Conservation (phyloP, 2,888 invertebrate species). For the Sarcophaga rosellei region DNA sequence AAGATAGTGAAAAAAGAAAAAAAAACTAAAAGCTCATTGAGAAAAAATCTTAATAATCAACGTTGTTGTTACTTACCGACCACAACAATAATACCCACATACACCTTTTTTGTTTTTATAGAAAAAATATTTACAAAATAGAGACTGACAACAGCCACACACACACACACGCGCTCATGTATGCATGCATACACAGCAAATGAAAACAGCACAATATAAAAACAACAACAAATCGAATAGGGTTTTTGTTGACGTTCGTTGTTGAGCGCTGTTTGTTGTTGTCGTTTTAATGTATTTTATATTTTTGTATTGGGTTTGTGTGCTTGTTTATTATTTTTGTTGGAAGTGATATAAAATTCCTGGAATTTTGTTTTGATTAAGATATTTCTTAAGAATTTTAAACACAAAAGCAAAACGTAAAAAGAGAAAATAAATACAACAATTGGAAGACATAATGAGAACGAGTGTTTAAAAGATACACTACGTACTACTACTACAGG, state of each 20-base stretch:
- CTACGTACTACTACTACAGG: background rate
- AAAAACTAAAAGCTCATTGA: conserved; percentile 61
- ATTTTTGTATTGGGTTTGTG: background rate
- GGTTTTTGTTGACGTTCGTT: background rate
- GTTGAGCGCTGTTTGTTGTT: background rate
- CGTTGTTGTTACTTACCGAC: conserved; percentile 43
- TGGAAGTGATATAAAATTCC: conserved; percentile 57
- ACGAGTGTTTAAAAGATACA: background rate
- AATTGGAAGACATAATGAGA: conserved; percentile 32
- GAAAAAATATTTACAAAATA: background rate
- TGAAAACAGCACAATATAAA: background rate
- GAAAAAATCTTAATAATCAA: conserved; percentile 53
- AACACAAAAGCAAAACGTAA: conserved; percentile 45
- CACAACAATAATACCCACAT: conserved; percentile 22
- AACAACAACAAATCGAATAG: background rate
- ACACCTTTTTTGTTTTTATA: conserved; percentile 9
- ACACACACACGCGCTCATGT: background rate
- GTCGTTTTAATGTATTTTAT: background rate
- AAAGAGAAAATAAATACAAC: conserved; percentile 15
- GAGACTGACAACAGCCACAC: background rate
- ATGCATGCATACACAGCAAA: too few species aligned
- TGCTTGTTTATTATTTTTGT: background rate
- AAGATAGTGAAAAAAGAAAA: conserved; percentile 7
- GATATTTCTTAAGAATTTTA: conserved; percentile 68
- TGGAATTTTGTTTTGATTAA: conserved; percentile 69